Evolutionary conservation across 1,140 invertebrate species (phyloP), one percentile per base, ranked within the genome.

Genomic region (Heliconius congener): DNA sequence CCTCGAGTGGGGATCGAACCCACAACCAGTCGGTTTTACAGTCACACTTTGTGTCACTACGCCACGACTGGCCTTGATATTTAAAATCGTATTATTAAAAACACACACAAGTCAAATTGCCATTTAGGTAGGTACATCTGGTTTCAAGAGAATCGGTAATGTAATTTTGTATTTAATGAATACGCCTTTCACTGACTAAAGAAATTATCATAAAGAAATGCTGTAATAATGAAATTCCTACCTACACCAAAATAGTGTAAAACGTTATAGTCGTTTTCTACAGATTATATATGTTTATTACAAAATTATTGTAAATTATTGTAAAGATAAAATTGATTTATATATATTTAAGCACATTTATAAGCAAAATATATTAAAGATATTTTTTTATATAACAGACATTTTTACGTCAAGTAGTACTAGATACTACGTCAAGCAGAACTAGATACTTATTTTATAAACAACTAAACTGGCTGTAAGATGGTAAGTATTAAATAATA

Each of bases 131-230:
- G 19, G n/a, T 66, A 66, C 23, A 30, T 66, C 60, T 66, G 60
- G 60, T 66, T 66, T 66, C 60, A 30, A 30, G 60, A 66, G 60
- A 30, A 66, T 66, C 13, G 60, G 11, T 66, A 66, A 66, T 66
- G 27, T 30, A 66, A 66, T 66, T 66, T 66, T 4, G 60, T 16
- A 30, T 66, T 66, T 66, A 66, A 66, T 66, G 60, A 66, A 66
- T 30, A 66, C 13, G 3, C 60, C 60, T 66, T 66, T 66, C 60
- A 66, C 60, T 30, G 60, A 66, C 23, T 27, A 30, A 66, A 66
- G 81, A 50, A 39, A 72, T 72, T 39, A 72, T 39, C 71, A 66
- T 66, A 66, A 66, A 66, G 60, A 30, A 30, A 66, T 66, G 60
- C 30, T 30, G n/a, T 30, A 66, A 27, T n/a, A 66, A 66, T 66